These are phyloP conservation scores for Pterobdella sp. DNA, from an alignment of 2,888 invertebrate species.

Conservation along the genomic window DNA sequence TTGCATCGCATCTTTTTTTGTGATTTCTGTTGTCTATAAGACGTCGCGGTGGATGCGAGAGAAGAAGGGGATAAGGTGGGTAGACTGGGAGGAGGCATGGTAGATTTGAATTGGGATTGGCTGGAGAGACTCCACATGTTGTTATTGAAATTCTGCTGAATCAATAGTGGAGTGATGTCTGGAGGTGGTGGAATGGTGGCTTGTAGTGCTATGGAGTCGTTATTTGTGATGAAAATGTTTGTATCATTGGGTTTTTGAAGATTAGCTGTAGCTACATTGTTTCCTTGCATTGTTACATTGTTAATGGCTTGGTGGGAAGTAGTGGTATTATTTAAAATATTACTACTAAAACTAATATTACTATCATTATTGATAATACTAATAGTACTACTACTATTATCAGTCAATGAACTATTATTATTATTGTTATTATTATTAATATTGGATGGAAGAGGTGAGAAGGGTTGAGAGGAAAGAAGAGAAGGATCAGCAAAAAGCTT, in stretches of 20 bases:
- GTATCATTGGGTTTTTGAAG: too few relatives aligned
- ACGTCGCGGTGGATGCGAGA: slow-evolving; percentile 14
- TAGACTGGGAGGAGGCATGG: not conserved
- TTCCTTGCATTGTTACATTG: too few relatives aligned
- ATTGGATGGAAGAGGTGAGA: not conserved
- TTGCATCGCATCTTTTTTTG: slow-evolving; percentile 67
- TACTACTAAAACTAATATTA: too few relatives aligned
- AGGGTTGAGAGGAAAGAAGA: not conserved
- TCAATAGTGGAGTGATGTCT: slow-evolving; percentile 38
- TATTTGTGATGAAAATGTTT: too few relatives aligned
- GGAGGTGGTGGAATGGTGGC: slow-evolving; percentile 39
- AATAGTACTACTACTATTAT: not conserved
- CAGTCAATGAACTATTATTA: not conserved
- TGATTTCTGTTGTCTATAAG: slow-evolving; percentile 12
- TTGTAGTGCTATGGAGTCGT: too few relatives aligned
- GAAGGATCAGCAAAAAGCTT: not conserved
- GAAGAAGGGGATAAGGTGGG: slow-evolving; percentile 13
- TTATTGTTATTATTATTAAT: not conserved
- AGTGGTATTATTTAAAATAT: too few relatives aligned
- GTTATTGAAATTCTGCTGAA: not conserved
- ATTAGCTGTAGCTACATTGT: too few relatives aligned
- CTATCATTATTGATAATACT: too few relatives aligned
- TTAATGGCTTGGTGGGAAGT: too few relatives aligned
- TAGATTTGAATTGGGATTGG: not conserved
- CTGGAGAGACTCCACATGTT: not conserved